Evolutionary conservation across 2,797 vertebrate species (phyloP).

Genomic region (Acanthopagrus latus): DNA sequence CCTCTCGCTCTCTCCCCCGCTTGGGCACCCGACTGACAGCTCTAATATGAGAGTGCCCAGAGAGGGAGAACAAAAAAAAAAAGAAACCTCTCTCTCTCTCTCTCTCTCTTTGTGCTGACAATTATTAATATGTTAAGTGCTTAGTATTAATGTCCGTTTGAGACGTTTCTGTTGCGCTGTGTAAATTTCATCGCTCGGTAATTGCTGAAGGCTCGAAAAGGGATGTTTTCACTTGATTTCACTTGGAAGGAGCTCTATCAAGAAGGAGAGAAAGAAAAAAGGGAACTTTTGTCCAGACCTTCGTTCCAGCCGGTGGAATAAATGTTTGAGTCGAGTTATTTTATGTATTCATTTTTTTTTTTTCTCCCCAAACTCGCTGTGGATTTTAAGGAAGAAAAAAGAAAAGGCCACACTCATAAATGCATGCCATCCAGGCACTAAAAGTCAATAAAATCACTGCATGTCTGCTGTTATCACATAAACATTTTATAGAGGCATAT

Average conservation of each 20-base stretch:
- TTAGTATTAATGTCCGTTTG: conserved; percentile 65
- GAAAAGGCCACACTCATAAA: conserved; percentile 51
- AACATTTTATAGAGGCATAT: conserved; percentile 60
- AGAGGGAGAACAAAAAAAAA: no score
- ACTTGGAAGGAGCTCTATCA: conserved; percentile 39
- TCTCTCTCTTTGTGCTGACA: conserved; percentile 55
- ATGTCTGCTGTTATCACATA: conserved; percentile 58
- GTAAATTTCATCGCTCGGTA: conserved; percentile 66
- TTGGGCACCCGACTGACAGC: conserved; percentile 68
- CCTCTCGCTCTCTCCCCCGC: conserved; percentile 47
- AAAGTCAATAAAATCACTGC: conserved; percentile 57
- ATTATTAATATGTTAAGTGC: conserved; percentile 80
- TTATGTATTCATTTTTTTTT: conserved; percentile 25
- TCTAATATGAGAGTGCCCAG: conserved; percentile 59
- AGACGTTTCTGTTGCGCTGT: conserved; percentile 53
- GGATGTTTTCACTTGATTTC: conserved; percentile 59
- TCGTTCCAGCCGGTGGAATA: conserved; percentile 39
- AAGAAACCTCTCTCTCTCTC: background rate
- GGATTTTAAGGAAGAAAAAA: conserved; percentile 27
- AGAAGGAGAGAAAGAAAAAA: conserved; percentile 11
- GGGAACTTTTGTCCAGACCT: conserved; percentile 17
- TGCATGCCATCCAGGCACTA: conserved; percentile 49
- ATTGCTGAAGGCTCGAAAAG: conserved; percentile 48
- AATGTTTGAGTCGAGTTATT: conserved; percentile 39
- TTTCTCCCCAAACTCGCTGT: background rate